A percentile compares a stretch with the other conserved stretches of the same genome.
These are phyloP conservation scores for Anolis sagrei DNA, from an alignment of 2,113 vertebrate species.

Conservation along the genomic window DNA sequence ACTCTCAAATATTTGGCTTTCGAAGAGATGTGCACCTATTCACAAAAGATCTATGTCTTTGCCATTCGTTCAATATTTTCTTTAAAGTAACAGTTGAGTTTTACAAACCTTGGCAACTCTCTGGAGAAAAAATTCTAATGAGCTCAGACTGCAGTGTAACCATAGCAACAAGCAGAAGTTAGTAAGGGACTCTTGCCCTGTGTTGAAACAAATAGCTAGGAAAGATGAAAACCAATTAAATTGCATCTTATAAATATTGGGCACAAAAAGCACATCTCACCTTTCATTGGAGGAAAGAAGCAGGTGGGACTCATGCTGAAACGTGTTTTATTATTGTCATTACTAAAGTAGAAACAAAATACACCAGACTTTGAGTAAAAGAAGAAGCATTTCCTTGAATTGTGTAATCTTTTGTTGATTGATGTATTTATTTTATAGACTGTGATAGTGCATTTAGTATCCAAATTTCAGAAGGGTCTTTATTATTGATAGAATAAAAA, in stretches of 20 bases:
- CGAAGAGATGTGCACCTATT: neutral
- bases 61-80: conserved; percentile 25
- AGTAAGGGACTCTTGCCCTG: conserved; percentile 25
- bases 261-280: neutral
- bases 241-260: conserved; percentile 33
- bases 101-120: neutral
- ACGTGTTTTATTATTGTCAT: neutral
- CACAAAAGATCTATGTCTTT: neutral
- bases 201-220: conserved; percentile 19
- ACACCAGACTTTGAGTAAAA: neutral
- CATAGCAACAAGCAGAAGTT: conserved; percentile 24
- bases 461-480: neutral
- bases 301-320: neutral
- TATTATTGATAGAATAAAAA: neutral
- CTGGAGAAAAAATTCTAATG: conserved; percentile 32
- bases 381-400: neutral
- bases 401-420: neutral
- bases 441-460: neutral
- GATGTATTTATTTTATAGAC: neutral
- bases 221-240: conserved; percentile 23
- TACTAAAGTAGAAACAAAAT: neutral
- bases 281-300: neutral
- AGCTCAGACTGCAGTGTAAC: conserved; percentile 25
- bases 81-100: conserved; percentile 16
- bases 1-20: conserved; percentile 13